Evolutionary conservation across 2,888 invertebrate species (phyloP).

Genomic region (Phyto melanocephala): DNA sequence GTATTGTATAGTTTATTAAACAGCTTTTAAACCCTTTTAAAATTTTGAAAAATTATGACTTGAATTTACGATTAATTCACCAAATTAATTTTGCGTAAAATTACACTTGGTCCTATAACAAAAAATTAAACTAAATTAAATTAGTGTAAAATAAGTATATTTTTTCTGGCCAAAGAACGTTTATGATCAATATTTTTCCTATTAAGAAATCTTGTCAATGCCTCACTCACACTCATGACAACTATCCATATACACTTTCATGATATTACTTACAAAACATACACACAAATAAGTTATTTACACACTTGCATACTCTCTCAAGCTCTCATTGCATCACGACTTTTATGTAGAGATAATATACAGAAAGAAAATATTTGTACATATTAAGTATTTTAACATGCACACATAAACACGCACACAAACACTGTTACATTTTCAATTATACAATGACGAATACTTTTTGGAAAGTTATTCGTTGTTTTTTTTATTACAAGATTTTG

Average conservation of each 20-base stretch:
- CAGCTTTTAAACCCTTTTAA: too few species aligned
- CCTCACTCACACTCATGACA: neutral
- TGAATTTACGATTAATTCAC: too few species aligned
- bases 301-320: neutral
- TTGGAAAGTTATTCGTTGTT: conserved; percentile 6
- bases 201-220: conserved; percentile 26
- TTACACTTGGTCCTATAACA: neutral
- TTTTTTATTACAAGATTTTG: conserved; percentile 1
- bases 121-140: neutral
- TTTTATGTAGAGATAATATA: neutral
- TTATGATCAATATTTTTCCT: conserved; percentile 9
- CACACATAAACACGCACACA: neutral
- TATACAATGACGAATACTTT: conserved; percentile 30
- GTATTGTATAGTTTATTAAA: too few species aligned
- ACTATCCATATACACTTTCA: neutral
- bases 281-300: conserved; percentile 9
- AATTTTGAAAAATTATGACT: too few species aligned
- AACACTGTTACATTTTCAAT: conserved; percentile 20
- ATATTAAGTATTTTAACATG: neutral
- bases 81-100: neutral
- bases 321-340: too few species aligned
- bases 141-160: neutral
- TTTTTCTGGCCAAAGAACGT: neutral
- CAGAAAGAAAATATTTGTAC: neutral
- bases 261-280: conserved; percentile 28